These are phyloP conservation scores for Priapulus caudatus DNA, from an alignment of 2,888 invertebrate species.

Conservation along the genomic window DNA sequence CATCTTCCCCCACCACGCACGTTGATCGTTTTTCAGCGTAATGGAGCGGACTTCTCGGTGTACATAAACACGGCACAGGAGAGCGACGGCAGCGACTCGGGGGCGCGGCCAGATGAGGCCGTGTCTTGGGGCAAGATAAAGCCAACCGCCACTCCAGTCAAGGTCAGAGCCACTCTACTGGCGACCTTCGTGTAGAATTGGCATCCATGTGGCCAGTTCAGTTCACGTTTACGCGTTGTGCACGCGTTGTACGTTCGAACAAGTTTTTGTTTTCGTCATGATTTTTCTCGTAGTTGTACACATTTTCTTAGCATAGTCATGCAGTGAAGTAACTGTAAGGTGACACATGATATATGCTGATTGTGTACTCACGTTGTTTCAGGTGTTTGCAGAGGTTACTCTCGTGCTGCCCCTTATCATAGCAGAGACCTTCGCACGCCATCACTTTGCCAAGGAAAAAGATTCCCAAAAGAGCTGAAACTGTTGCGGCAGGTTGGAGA, in stretches of 20 bases:
- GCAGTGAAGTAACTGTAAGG: too few relatives aligned
- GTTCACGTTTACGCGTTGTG: too few relatives aligned
- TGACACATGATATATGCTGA: too few relatives aligned
- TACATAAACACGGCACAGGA: conserved; percentile 90
- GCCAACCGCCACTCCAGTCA: conserved; percentile 73
- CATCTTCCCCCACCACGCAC: too few relatives aligned
- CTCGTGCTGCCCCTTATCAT: conserved; percentile 87
- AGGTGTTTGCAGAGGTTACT: conserved; percentile 82
- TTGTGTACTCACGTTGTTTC: too few relatives aligned
- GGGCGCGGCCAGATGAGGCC: conserved; percentile 95
- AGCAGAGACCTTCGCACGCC: conserved; percentile 77
- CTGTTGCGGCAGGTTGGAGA: too few relatives aligned
- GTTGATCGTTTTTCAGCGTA: conserved; percentile 56
- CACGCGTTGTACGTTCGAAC: background rate
- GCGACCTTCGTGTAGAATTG: too few relatives aligned
- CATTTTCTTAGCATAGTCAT: conserved; percentile 11
- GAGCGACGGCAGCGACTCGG: conserved; percentile 92
- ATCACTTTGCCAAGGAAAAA: too few relatives aligned
- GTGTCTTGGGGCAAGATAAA: conserved; percentile 97
- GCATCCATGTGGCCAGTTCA: too few relatives aligned
- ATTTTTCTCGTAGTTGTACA: background rate
- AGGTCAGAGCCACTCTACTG: conserved; percentile 45
- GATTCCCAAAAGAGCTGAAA: too few relatives aligned
- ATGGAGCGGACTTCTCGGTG: conserved; percentile 90
- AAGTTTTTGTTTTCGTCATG: background rate